These are phyloP conservation scores for Jordanella pulchra DNA, from an alignment of 2,797 vertebrate genomes.

Conservation along the genomic window DNA sequence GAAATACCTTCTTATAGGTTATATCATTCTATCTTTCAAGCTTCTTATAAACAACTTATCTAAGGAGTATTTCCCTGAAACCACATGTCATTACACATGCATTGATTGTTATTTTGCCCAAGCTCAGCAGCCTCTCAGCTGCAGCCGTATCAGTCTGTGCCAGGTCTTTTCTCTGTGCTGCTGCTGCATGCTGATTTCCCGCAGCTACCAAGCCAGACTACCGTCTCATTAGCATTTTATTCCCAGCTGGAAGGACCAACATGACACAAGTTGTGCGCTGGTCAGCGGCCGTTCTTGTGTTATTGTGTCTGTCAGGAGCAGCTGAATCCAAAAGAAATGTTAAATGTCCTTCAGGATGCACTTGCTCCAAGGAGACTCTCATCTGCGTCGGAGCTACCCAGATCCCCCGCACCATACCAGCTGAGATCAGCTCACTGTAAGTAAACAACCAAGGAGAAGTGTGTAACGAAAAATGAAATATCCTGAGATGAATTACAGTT, in stretches of 20 bases:
- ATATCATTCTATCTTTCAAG: background rate
- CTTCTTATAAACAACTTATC: background rate
- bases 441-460: constrained; percentile 50
- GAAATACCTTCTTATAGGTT: background rate
- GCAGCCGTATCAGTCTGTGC: constrained; percentile 75
- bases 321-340: constrained; percentile 76
- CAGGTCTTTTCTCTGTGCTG: constrained; percentile 61
- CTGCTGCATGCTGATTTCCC: constrained; percentile 54
- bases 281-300: constrained; percentile 58
- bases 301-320: constrained; percentile 70
- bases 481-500: background rate
- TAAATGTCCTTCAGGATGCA: constrained; percentile 91
- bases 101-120: constrained; percentile 1
- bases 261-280: constrained; percentile 66
- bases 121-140: constrained; percentile 46
- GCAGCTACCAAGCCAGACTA: constrained; percentile 31
- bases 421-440: constrained; percentile 93
- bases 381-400: constrained; percentile 90
- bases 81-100: background rate
- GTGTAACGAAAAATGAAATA: background rate
- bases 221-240: constrained; percentile 14
- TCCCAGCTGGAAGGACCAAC: constrained; percentile 23
- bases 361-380: constrained; percentile 92
- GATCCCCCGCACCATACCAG: constrained; percentile 86
- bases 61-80: background rate